Evolutionary conservation across 2,888 invertebrate species (phyloP).

Genomic region (Ischnus inquisitorius): DNA sequence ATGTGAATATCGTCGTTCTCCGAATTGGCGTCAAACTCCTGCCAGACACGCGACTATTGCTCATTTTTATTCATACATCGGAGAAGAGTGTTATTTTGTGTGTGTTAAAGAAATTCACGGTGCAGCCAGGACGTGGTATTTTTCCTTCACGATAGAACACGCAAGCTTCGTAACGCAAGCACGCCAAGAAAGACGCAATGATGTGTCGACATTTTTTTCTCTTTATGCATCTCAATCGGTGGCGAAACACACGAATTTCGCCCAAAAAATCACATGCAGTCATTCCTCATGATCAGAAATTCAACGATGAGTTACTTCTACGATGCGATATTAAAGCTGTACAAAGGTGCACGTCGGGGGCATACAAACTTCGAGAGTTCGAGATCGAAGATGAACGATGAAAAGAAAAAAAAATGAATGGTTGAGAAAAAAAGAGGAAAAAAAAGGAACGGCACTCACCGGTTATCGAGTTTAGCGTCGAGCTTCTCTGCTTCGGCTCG

Average conservation of each 20-base stretch:
- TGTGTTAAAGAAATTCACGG: conserved; percentile 16
- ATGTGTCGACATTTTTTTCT: neutral
- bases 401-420: neutral
- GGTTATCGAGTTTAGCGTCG: conserved; percentile 92
- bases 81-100: conserved; percentile 3
- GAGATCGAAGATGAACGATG: conserved; percentile 8
- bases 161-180: conserved; percentile 35
- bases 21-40: conserved; percentile 17
- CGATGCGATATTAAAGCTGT: conserved; percentile 27
- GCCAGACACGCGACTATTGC: neutral
- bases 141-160: conserved; percentile 25
- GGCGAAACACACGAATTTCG: conserved; percentile 24
- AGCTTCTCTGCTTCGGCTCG: conserved; percentile 89
- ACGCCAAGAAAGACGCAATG: neutral
- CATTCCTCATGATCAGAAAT: conserved; percentile 77
- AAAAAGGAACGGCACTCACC: conserved; percentile 85
- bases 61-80: conserved; percentile 37
- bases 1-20: neutral
- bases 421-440: conserved; percentile 16
- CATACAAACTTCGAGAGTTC: conserved; percentile 12
- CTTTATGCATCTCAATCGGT: neutral
- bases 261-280: conserved; percentile 76
- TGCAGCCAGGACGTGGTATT: conserved; percentile 25
- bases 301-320: conserved; percentile 54
- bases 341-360: neutral